A percentile compares a stretch with the other conserved stretches of the same genome.
Conservation (phyloP, 2,797 vertebrate species). For the Enteromius anoplus region DNA sequence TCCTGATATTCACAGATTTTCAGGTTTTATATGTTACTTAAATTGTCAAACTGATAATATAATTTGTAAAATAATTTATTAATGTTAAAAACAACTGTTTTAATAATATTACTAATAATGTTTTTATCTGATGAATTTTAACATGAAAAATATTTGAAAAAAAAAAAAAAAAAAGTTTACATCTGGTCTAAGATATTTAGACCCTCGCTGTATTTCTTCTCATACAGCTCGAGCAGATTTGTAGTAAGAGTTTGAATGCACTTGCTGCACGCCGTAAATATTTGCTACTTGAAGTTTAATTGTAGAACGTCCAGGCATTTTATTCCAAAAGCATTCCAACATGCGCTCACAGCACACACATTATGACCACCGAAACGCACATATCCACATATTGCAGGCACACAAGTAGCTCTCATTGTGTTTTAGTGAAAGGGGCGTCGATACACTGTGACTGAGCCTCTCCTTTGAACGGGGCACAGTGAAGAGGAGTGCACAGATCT, state of each 20-base stretch:
- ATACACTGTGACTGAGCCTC: conserved; percentile 67
- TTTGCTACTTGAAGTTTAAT: background rate
- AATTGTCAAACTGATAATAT: background rate
- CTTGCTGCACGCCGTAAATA: background rate
- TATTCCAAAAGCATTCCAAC: conserved; percentile 41
- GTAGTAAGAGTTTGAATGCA: background rate
- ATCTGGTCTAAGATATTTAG: background rate
- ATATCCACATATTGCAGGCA: conserved; percentile 60
- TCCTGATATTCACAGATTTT: background rate
- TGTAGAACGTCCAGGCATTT: background rate
- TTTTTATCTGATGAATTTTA: background rate
- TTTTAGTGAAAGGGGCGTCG: conserved; percentile 70
- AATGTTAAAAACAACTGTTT: background rate
- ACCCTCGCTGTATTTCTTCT: background rate
- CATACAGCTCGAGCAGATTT: background rate
- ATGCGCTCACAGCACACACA: conserved; percentile 31
- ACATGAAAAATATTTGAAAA: background rate
- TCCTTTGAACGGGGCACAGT: conserved; percentile 73
- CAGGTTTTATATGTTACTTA: background rate
- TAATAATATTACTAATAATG: background rate
- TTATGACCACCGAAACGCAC: conserved; percentile 44
- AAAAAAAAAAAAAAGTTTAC: background rate
- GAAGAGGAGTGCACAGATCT: conserved; percentile 75
- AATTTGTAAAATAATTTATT: background rate
- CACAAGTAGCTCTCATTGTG: conserved; percentile 72